phyloP scores from a whole-genome alignment of 2,888 invertebrate species.

The Sinelater perroti region DNA sequence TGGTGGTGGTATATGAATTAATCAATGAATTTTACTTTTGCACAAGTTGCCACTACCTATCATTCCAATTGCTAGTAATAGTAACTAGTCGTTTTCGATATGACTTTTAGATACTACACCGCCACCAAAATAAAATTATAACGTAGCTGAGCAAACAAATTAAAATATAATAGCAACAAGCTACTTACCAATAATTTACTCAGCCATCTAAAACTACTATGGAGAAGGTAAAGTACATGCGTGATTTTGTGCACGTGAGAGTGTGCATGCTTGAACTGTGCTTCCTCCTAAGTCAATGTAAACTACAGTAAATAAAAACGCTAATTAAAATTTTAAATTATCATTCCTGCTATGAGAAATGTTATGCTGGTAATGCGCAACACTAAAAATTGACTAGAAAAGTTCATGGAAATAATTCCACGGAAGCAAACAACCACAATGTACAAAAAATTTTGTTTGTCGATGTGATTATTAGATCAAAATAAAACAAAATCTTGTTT shows the following conservation, averaged over 20 bases:
- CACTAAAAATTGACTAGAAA: constrained; percentile 11
- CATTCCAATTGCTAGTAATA: too few relatives aligned
- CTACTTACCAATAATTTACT: constrained; percentile 59
- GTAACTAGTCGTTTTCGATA: too few relatives aligned
- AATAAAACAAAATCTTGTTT: too few relatives aligned
- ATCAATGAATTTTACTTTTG: too few relatives aligned
- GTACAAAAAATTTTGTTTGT: too few relatives aligned
- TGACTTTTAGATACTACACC: constrained; percentile 32
- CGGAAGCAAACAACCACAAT: constrained; percentile 9
- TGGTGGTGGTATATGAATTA: too few relatives aligned
- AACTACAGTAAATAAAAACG: constrained; percentile 58
- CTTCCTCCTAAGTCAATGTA: constrained; percentile 60
- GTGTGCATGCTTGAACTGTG: constrained; percentile 61
- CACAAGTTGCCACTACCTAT: too few relatives aligned
- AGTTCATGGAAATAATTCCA: constrained; percentile 11
- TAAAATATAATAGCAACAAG: constrained; percentile 57
- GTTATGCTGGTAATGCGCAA: constrained; percentile 8
- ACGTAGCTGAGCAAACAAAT: constrained; percentile 49
- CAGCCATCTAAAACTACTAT: constrained; percentile 61
- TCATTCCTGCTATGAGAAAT: constrained; percentile 18
- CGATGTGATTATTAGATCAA: too few relatives aligned
- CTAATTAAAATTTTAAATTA: constrained; percentile 48
- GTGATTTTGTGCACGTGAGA: constrained; percentile 59
- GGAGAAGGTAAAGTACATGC: constrained; percentile 60
- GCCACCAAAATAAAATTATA: constrained; percentile 42